Base-by-base conservation (phyloP, 2,113 vertebrate genomes). In the Heliornis fulica region DNA sequence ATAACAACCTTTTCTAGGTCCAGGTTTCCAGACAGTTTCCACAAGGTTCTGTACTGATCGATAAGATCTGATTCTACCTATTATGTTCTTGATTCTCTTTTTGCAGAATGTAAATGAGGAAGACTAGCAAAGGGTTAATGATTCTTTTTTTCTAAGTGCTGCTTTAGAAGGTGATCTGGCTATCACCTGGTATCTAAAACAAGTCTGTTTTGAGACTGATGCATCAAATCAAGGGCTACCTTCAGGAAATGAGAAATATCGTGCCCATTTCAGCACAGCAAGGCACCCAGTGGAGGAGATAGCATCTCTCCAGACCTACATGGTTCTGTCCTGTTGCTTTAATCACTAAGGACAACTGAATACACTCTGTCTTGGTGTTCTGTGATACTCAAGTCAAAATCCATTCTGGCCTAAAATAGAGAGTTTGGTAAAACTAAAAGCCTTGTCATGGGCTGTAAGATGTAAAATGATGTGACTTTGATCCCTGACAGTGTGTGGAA, bases 361-460 rank as follows among this genome's bases (percentile, higher is more conserved):
- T 29, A 83, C 59, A 50, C 26, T 54, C 14, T 34, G 26, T 32
- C 36, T 4, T 81, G 60, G 26, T 82, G 22, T 65, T 83, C 34
- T 53, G 32, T 83, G 36, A 54, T 38, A 5, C 51, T 80, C 8
- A 3, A 25, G 34, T 2, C 54, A 51, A 94, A 85, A 86, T 69
- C 45, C 0, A 0, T 65, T 64, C 38, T 5, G 1, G 40, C 8
- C 17, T n/a, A 20, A 78, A 90, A 25, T 1, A 84, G 38, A 41
- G 22, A 83, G 26, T 34, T 90, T 51, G 4, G 50, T 88, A 7
- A 82, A 54, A 46, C 74, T 54, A 16, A n/a, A 43, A 38, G 16
- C 50, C 31, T 86, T 46, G 31, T 50, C 46, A 46, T 10, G 26
- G 54, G 12, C 29, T 63, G 28, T 29, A 25, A 78, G 36, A 31